Conservation (phyloP, 2,888 invertebrate species). For the Drosophila engyochracea region DNA sequence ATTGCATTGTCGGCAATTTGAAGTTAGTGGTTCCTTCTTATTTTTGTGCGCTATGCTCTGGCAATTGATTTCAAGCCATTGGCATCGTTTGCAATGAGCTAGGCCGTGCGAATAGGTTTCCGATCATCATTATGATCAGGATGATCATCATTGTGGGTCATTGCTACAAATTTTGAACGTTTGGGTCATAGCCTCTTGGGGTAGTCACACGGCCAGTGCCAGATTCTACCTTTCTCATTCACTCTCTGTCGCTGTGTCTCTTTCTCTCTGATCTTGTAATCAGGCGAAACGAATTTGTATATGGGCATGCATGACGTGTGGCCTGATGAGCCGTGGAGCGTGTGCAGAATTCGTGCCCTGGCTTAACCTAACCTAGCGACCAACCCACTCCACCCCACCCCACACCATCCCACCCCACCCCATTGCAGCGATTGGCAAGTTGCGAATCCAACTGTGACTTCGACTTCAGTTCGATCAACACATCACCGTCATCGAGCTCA, state of each 20-base stretch:
- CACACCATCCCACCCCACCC: background rate
- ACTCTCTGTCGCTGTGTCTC: constrained; percentile 1
- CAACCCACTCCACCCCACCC: background rate
- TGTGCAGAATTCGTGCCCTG: constrained; percentile 64
- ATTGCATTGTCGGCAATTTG: constrained; percentile 7
- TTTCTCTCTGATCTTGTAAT: constrained; percentile 70
- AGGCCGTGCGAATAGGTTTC: constrained; percentile 74
- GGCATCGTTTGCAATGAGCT: constrained; percentile 79
- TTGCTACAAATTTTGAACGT: constrained; percentile 82
- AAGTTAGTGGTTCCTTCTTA: constrained; percentile 8
- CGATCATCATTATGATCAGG: constrained; percentile 63
- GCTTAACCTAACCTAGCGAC: constrained; percentile 39
- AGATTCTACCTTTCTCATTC: constrained; percentile 12
- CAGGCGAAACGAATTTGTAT: constrained; percentile 81
- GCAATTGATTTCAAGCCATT: constrained; percentile 80
- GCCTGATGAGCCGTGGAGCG: constrained; percentile 74
- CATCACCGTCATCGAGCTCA: constrained; percentile 49
- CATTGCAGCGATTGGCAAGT: constrained; percentile 8
- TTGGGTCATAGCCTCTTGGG: constrained; percentile 74
- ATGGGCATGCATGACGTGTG: constrained; percentile 83
- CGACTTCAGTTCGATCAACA: constrained; percentile 53
- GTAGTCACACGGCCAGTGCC: constrained; percentile 69
- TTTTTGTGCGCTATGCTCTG: constrained; percentile 62
- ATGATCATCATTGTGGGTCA: constrained; percentile 65
- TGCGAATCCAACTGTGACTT: constrained; percentile 28